A percentile compares a stretch with the other conserved stretches of the same genome.
Conservation (phyloP, 2,888 invertebrate genomes). For the Trachelus iudaicus region DNA sequence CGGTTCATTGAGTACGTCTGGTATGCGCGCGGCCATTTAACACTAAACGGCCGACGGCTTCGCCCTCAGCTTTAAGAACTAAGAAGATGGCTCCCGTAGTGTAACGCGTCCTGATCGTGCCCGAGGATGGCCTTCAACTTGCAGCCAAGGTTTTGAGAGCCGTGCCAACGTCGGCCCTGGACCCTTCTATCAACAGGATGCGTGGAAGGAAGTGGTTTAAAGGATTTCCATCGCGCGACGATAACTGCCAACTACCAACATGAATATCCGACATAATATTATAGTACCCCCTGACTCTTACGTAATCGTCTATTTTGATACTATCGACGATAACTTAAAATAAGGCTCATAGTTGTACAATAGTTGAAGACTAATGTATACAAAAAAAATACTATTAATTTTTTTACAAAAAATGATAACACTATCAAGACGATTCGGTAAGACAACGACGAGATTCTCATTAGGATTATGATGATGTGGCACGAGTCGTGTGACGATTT, state of each 20-base stretch:
- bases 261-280: neutral
- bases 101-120: slow-evolving; percentile 23
- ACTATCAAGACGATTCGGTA: neutral
- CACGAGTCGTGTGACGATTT: neutral
- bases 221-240: slow-evolving; percentile 32
- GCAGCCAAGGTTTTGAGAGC: slow-evolving; percentile 44
- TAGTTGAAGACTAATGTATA: neutral
- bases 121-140: slow-evolving; percentile 46
- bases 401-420: neutral
- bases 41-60: slow-evolving; percentile 17
- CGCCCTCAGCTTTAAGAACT: neutral
- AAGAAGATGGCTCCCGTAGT: slow-evolving; percentile 6
- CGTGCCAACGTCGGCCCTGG: slow-evolving; percentile 23
- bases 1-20: slow-evolving; percentile 59
- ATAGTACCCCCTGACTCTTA: neutral
- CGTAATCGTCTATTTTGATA: neutral
- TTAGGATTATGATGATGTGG: neutral
- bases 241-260: slow-evolving; percentile 22
- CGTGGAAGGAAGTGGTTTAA: slow-evolving; percentile 36
- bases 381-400: neutral
- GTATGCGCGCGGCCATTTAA: slow-evolving; percentile 53
- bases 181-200: slow-evolving; percentile 18
- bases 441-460: neutral
- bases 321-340: neutral
- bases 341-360: neutral